phyloP scores from a whole-genome alignment of 92 coral and sea anemone genomes.

The Micromussa lordhowensis region DNA sequence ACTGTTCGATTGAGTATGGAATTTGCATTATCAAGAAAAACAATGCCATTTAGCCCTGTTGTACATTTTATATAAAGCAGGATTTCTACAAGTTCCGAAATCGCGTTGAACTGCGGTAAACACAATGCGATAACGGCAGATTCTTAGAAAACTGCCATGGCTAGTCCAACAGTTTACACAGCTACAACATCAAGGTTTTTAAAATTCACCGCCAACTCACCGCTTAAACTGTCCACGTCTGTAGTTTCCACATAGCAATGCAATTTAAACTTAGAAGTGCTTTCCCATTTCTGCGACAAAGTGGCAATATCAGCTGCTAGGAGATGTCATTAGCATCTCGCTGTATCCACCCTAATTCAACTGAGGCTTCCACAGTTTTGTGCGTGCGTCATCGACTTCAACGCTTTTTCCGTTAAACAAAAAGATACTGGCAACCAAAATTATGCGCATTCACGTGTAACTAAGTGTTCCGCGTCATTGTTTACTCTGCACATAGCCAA shows the following conservation, averaged over 20 bases:
- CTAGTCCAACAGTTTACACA: neutral
- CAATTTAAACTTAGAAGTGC: neutral
- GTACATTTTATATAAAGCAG: neutral
- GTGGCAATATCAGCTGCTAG: slow-evolving; percentile 4
- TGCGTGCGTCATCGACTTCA: slow-evolving; percentile 35
- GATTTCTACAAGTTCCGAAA: neutral
- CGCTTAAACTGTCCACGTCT: neutral
- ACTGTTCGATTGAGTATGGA: neutral
- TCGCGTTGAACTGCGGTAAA: neutral
- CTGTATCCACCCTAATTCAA: neutral
- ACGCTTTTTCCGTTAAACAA: neutral
- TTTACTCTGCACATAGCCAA: neutral
- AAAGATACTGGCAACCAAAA: slow-evolving; percentile 5
- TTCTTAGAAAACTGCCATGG: neutral
- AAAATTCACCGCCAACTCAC: slow-evolving; percentile 5
- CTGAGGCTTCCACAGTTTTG: neutral
- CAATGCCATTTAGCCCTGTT: slow-evolving; percentile 4
- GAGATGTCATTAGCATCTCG: neutral
- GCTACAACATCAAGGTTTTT: slow-evolving; percentile 7
- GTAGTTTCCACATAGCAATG: neutral
- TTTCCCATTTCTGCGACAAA: too few species aligned
- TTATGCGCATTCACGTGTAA: slow-evolving; percentile 48
- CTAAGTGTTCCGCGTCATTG: slow-evolving; percentile 11
- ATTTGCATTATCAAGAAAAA: neutral
- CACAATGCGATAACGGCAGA: neutral